phyloP scores from a whole-genome alignment of 2,797 vertebrate genomes.

The Luscinia luscinia region DNA sequence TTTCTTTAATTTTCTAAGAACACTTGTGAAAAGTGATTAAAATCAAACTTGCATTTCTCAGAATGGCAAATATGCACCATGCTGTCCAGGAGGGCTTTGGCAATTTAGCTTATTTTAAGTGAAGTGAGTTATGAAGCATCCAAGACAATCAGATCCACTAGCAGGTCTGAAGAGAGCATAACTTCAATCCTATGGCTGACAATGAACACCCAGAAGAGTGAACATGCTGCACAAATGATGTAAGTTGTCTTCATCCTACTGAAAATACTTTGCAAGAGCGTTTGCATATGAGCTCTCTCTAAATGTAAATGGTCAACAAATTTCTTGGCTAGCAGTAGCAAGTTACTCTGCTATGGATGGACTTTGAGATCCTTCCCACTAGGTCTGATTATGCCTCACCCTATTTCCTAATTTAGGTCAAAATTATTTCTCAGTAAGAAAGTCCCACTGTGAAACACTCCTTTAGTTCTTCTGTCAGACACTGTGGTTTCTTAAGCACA shows the following conservation, averaged over 20 bases:
- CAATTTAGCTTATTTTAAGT: neutral
- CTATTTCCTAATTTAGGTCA: neutral
- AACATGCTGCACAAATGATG: neutral
- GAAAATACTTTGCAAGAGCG: neutral
- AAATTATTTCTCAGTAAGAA: neutral
- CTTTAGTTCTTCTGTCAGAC: neutral
- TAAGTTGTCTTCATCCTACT: neutral
- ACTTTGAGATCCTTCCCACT: neutral
- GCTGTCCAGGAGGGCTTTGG: neutral
- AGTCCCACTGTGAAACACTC: neutral
- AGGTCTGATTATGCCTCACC: neutral
- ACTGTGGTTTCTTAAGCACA: neutral
- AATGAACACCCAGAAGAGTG: neutral
- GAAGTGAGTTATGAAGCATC: neutral
- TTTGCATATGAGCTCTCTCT: neutral
- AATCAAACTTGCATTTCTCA: neutral
- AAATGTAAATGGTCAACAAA: neutral
- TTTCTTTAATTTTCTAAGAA: neutral
- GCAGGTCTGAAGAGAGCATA: neutral
- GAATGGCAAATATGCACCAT: neutral
- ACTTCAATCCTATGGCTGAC: neutral
- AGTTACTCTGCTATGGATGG: neutral
- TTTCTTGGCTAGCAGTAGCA: neutral
- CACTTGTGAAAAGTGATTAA: neutral
- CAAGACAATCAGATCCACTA: neutral